phyloP scores from a whole-genome alignment of 2,113 vertebrate genomes.

The Podarcis cretensis region DNA sequence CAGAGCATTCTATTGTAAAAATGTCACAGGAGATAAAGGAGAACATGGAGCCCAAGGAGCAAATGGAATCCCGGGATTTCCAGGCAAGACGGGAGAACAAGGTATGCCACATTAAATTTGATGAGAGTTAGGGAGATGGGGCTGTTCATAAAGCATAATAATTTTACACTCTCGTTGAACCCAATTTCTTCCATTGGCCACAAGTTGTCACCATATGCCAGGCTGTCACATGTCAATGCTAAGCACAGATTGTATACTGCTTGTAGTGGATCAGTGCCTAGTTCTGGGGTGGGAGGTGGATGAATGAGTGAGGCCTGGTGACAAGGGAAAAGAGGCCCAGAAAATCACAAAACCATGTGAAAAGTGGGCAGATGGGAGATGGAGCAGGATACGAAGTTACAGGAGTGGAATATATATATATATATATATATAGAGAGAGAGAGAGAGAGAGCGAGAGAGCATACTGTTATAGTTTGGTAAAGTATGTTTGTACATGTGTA shows the following conservation, averaged over 20 bases:
- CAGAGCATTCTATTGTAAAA: neutral
- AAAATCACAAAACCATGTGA: neutral
- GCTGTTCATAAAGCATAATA: neutral
- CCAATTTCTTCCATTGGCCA: neutral
- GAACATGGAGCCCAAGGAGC: conserved; percentile 85
- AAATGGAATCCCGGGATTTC: conserved; percentile 82
- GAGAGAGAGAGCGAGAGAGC: too few species aligned
- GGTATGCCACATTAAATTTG: conserved; percentile 68
- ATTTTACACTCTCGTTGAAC: neutral
- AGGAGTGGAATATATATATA: too few species aligned
- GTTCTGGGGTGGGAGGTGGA: too few species aligned
- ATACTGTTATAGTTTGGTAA: too few species aligned
- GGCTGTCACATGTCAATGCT: neutral
- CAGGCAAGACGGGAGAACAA: conserved; percentile 90
- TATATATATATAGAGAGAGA: too few species aligned
- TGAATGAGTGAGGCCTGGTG: neutral
- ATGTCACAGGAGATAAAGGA: conserved; percentile 87
- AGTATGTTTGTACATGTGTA: too few species aligned
- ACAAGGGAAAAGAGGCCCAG: neutral
- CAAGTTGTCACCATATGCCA: too few species aligned
- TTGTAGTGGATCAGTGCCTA: neutral
- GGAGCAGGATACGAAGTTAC: too few species aligned
- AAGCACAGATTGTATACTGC: neutral
- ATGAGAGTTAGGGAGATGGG: neutral
- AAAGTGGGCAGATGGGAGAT: neutral